These are phyloP conservation scores for Acromyrmex charruanus DNA, from an alignment of 1,140 invertebrate species.

Conservation along the genomic window DNA sequence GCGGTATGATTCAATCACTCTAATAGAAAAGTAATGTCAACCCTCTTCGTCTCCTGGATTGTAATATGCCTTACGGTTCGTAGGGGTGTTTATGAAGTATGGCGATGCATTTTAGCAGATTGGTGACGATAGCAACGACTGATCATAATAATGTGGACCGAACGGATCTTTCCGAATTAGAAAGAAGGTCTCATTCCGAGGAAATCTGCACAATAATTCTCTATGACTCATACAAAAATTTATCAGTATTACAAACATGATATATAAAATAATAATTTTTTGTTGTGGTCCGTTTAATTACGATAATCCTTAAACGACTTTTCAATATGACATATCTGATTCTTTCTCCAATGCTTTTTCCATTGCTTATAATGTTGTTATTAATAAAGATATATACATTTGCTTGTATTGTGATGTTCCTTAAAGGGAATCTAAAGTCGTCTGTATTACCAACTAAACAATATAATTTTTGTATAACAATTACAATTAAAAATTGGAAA, in stretches of 20 bases:
- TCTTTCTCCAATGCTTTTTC: too few species aligned
- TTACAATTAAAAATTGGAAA: too few species aligned
- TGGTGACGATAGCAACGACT: slow-evolving; percentile 70
- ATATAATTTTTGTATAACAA: too few species aligned
- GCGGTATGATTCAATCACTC: slow-evolving; percentile 74
- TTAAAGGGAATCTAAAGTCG: too few species aligned
- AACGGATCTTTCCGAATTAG: slow-evolving; percentile 36
- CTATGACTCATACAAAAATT: slow-evolving; percentile 7
- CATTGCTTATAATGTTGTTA: too few species aligned
- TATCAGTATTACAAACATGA: neutral
- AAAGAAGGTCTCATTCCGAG: slow-evolving; percentile 7
- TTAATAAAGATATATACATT: too few species aligned
- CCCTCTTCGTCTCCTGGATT: slow-evolving; percentile 54
- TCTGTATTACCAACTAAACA: too few species aligned
- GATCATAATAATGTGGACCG: slow-evolving; percentile 71
- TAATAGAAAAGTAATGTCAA: slow-evolving; percentile 80
- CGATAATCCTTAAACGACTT: too few species aligned
- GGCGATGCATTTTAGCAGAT: slow-evolving; percentile 81
- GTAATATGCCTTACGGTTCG: slow-evolving; percentile 67
- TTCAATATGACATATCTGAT: too few species aligned
- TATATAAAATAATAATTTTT: neutral
- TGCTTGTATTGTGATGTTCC: too few species aligned
- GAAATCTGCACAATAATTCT: slow-evolving; percentile 31
- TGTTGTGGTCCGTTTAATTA: neutral
- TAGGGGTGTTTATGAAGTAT: slow-evolving; percentile 80